Evolutionary conservation across 1,140 invertebrate genomes (phyloP).

Genomic region (Dufourea novaeangliae): DNA sequence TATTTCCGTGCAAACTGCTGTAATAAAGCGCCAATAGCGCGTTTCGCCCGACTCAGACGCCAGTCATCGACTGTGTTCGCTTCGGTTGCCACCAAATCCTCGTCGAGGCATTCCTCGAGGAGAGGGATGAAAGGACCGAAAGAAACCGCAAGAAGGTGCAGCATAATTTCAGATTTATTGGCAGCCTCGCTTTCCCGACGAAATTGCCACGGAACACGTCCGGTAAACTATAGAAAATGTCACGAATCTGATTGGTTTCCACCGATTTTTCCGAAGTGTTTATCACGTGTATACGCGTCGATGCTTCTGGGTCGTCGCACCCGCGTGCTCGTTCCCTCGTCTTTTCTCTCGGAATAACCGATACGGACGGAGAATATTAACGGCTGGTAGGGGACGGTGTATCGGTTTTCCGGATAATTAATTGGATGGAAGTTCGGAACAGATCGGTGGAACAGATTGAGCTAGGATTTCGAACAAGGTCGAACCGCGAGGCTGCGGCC

Average conservation of each 20-base stretch:
- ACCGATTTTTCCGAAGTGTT: not conserved
- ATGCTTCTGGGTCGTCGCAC: not conserved
- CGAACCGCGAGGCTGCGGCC: not conserved
- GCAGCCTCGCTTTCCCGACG: not conserved
- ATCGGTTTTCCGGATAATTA: slow-evolving; percentile 14
- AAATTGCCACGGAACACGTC: not conserved
- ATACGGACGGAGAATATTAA: not conserved
- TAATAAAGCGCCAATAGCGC: not conserved
- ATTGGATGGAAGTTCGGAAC: not conserved
- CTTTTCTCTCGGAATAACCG: not conserved
- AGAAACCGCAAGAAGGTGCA: too few relatives aligned
- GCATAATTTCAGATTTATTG: slow-evolving; percentile 4
- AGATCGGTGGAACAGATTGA: not conserved
- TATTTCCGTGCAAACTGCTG: not conserved
- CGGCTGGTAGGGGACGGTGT: not conserved
- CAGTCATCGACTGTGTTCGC: not conserved
- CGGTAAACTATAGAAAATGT: not conserved
- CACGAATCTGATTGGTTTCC: not conserved
- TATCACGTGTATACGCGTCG: not conserved
- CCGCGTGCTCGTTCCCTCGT: not conserved
- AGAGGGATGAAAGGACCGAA: not conserved
- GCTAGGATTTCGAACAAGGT: not conserved
- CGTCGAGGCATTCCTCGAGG: not conserved
- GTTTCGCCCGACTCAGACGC: not conserved
- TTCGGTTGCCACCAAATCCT: not conserved